Evolutionary conservation across 1,140 invertebrate genomes (phyloP).

Genomic region (Cyclargus thomasi): DNA sequence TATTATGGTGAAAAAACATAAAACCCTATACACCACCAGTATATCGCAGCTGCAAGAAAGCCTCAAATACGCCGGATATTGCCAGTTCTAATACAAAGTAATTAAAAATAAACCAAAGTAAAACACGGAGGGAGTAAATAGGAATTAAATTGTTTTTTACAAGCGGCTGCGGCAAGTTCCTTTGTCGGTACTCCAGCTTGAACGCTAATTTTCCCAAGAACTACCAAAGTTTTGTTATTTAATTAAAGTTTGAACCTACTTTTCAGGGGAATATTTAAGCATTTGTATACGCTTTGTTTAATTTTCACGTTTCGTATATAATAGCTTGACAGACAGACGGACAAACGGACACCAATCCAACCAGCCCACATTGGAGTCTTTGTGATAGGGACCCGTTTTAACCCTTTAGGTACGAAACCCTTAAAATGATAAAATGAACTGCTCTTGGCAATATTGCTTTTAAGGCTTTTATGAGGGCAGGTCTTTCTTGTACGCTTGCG

Average conservation of each 20-base stretch:
- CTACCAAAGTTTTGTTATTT: neutral
- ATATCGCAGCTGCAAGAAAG: neutral
- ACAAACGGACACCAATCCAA: no score
- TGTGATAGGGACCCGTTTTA: no score
- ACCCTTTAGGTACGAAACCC: no score
- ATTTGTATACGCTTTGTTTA: neutral
- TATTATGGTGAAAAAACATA: no score
- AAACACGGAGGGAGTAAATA: neutral
- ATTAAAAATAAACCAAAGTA: conserved; percentile 3
- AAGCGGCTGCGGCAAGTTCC: neutral
- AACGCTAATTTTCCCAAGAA: conserved; percentile 2
- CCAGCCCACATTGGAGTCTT: no score
- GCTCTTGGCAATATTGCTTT: no score
- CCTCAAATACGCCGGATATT: neutral
- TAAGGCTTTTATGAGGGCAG: no score
- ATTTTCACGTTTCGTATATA: no score
- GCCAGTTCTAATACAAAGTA: neutral
- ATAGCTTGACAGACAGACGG: no score
- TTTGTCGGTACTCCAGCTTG: neutral
- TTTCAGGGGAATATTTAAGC: neutral
- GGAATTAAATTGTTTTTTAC: neutral
- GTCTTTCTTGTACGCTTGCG: no score
- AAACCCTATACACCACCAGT: no score
- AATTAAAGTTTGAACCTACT: neutral
- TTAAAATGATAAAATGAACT: no score